Evolutionary conservation across 2,888 invertebrate genomes (phyloP), one percentile per base, ranked within the genome.

Genomic region (Drosophila subsilvestris): DNA sequence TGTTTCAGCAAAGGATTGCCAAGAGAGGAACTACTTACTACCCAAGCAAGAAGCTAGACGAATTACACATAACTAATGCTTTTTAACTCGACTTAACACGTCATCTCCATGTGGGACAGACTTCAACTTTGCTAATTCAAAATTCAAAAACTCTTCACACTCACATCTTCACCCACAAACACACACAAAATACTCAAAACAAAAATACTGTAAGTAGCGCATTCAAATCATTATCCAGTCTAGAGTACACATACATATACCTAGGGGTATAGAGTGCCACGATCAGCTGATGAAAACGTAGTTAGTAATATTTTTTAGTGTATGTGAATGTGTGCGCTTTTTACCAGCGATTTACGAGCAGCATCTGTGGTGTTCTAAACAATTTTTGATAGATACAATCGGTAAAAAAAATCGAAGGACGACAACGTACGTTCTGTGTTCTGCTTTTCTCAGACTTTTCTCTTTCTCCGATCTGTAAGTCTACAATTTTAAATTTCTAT

Each of bases 351-450:
- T 80, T 76, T 83, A 83, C 75, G 81, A 82, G 87, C 85, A 74
- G 73, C 74, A 85, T 79, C 82, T 85, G 82, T 79, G 87, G 88
- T 87, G 79, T 79, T 79, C 86, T 77, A 79, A 81, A 77, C 77
- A 77, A 57, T 54, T 80, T 80, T 83, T 86, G 79, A 74, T 67
- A 86, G 71, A 80, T 81, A 74, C 66, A 67, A 66, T 66, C 65
- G 65, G 65, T 73, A 73, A 59, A 43, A 9, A n/a, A 22, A 60
- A 60, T 58, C 45, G 59, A 73, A 57, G 43, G 62, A 55, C 65
- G 65, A 61, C 50, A 44, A 42, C 61, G 29, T 70, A 51, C 32
- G 32, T 29, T 53, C 32, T 29, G 54, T 62, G 37, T 58, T 58
- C 20, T 58, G 25, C 51, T 37, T 63, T 48, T 25, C 10, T 20